Conservation (phyloP, 2,113 vertebrate genomes). For the Myrmecobius fasciatus region DNA sequence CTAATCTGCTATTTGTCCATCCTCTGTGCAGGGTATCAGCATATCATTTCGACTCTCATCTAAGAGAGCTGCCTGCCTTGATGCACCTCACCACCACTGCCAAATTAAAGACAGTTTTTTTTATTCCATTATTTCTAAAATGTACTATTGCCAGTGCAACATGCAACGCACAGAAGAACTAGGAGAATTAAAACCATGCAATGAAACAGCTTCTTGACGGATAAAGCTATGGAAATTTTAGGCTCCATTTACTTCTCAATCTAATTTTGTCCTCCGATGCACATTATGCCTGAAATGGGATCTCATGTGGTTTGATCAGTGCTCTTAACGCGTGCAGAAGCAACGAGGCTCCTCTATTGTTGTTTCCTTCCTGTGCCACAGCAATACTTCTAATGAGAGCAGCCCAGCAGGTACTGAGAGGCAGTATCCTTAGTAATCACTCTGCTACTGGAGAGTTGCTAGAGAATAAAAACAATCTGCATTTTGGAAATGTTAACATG, state of each 20-base stretch:
- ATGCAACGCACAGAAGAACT: slow-evolving; percentile 78
- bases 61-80: slow-evolving; percentile 31
- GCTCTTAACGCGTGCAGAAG: slow-evolving; percentile 84
- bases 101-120: slow-evolving; percentile 77
- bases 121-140: slow-evolving; percentile 78
- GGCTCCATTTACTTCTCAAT: slow-evolving; percentile 92
- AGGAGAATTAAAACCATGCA: slow-evolving; percentile 87
- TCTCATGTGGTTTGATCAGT: slow-evolving; percentile 89
- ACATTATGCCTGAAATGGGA: slow-evolving; percentile 89
- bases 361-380: slow-evolving; percentile 76
- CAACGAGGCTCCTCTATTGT: slow-evolving; percentile 82
- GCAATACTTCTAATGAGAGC: slow-evolving; percentile 81
- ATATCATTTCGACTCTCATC: slow-evolving; percentile 24
- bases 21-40: background rate
- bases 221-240: slow-evolving; percentile 90
- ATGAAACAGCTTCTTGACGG: slow-evolving; percentile 88
- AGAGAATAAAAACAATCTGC: slow-evolving; percentile 35
- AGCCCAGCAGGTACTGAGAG: slow-evolving; percentile 79
- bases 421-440: slow-evolving; percentile 65
- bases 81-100: slow-evolving; percentile 59
- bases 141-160: slow-evolving; percentile 75
- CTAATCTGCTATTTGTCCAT: background rate
- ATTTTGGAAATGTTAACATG: slow-evolving; percentile 13
- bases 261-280: slow-evolving; percentile 92
- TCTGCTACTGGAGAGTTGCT: slow-evolving; percentile 31